Evolutionary conservation across 2,888 invertebrate genomes (phyloP).

Genomic region (Melikaiella ostensackeni): DNA sequence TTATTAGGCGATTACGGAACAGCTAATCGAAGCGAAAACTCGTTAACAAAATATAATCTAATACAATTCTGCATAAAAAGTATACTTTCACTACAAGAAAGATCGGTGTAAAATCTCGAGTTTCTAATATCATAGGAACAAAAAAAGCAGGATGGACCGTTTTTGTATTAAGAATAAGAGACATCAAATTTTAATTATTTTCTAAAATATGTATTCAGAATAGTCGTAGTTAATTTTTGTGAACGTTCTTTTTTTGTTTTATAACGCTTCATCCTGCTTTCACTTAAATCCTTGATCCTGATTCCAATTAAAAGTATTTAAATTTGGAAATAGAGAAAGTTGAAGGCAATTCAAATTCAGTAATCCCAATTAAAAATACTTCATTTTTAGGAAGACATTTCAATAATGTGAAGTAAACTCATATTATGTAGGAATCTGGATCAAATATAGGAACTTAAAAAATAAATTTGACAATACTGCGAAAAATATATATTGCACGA

Average conservation of each 20-base stretch:
- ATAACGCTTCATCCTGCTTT: not conserved
- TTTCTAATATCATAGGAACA: not conserved
- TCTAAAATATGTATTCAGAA: not conserved
- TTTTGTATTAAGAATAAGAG: not conserved
- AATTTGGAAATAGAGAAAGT: not conserved
- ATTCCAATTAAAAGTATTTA: not conserved
- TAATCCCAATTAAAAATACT: not conserved
- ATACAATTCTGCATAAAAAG: constrained; percentile 32
- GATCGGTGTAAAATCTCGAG: not conserved
- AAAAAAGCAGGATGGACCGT: not conserved
- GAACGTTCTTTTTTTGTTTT: not conserved
- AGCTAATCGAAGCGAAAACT: constrained; percentile 42
- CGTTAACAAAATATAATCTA: constrained; percentile 48
- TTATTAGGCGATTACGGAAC: constrained; percentile 45
- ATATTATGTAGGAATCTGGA: not conserved
- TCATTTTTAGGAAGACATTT: not conserved
- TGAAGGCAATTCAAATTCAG: not conserved
- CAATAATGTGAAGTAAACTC: not conserved
- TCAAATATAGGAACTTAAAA: constrained; percentile 15
- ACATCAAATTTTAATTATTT: not conserved
- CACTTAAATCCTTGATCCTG: not conserved
- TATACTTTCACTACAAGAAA: not conserved
- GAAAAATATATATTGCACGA: constrained; percentile 1
- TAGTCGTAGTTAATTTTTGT: not conserved
- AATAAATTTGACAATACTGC: not conserved